phyloP scores from a whole-genome alignment of 2,797 vertebrate species.

The Platalea minor region DNA sequence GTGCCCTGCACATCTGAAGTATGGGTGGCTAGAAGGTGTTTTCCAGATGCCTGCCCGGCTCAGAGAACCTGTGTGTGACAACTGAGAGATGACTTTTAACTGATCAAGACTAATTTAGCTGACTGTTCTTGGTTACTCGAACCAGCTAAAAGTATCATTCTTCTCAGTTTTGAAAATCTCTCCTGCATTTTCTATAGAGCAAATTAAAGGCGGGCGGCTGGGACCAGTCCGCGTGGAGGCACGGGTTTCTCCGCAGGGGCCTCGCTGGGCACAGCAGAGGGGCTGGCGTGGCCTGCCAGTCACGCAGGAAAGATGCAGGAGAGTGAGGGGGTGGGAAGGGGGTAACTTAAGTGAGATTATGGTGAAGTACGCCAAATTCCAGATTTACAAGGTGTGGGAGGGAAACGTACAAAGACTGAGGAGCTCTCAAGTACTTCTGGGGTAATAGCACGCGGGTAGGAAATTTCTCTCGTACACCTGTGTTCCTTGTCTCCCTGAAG shows the following conservation, averaged over 20 bases:
- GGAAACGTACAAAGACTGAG: background rate
- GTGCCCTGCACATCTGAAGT: background rate
- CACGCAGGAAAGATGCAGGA: background rate
- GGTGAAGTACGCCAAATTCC: background rate
- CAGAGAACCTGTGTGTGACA: background rate
- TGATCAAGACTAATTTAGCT: background rate
- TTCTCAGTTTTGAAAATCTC: background rate
- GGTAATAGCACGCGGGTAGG: background rate
- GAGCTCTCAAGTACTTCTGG: background rate
- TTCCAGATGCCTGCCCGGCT: background rate
- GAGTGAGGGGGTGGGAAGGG: background rate
- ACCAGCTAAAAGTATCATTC: background rate
- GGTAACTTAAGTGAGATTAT: background rate
- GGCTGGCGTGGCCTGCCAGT: no score
- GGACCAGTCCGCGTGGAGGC: background rate
- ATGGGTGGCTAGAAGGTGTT: background rate
- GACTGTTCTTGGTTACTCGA: background rate
- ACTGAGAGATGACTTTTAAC: background rate
- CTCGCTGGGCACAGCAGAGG: background rate
- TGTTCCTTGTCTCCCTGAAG: background rate
- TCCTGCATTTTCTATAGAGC: background rate
- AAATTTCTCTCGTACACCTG: background rate
- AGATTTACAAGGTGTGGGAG: background rate
- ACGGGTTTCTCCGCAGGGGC: rapidly evolving
- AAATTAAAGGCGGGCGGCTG: background rate